phyloP scores from a whole-genome alignment of 2,797 vertebrate species.

The Semaprochilodus insignis region DNA sequence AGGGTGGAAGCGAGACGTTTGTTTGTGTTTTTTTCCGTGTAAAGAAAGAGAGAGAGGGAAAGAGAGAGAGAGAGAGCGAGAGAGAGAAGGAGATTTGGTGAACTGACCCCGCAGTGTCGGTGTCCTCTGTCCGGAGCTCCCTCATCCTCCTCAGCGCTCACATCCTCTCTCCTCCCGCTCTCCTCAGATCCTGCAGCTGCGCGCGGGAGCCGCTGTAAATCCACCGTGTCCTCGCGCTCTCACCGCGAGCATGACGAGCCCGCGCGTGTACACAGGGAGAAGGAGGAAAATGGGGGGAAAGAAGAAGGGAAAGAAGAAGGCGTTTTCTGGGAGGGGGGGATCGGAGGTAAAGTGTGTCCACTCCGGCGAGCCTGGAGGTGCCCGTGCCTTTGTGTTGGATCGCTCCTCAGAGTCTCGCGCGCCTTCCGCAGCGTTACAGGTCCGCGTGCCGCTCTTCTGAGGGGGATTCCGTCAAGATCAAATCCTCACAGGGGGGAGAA shows the following conservation, averaged over 20 bases:
- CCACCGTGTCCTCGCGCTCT: not conserved
- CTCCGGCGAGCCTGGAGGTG: not conserved
- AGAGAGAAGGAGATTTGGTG: not conserved
- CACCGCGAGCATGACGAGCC: not conserved
- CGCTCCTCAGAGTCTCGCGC: not conserved
- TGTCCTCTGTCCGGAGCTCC: not conserved
- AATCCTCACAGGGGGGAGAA: not conserved
- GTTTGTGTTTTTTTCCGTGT: not conserved
- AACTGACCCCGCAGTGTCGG: not conserved
- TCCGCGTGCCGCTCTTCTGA: constrained; percentile 67
- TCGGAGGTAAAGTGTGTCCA: not conserved
- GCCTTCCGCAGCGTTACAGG: constrained; percentile 80
- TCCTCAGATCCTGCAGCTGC: not conserved
- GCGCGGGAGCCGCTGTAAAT: not conserved
- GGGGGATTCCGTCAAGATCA: constrained; percentile 48
- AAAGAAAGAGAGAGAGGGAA: not conserved
- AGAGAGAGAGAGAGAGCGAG: too few relatives aligned
- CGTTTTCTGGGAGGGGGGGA: not conserved
- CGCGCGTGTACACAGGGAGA: not conserved
- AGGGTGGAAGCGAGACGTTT: not conserved
- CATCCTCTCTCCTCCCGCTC: not conserved
- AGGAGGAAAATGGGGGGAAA: too few relatives aligned
- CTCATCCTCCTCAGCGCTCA: not conserved
- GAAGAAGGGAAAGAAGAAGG: not conserved
- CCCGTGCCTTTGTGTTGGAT: not conserved